Base-by-base conservation (phyloP, 2,888 invertebrate genomes). In the Parnassius mnemosyne region DNA sequence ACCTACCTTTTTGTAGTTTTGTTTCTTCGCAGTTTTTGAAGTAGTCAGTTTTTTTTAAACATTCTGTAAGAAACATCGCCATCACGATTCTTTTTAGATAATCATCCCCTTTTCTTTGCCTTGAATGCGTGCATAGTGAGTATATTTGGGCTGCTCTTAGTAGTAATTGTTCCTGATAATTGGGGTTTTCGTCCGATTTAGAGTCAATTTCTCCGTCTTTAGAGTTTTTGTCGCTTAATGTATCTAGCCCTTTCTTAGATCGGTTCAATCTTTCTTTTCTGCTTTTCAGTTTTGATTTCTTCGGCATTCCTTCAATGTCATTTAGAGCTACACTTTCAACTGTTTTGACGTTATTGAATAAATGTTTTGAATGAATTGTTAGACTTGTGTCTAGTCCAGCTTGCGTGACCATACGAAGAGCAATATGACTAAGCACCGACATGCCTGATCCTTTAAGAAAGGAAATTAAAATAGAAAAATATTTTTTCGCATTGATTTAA, bases 391-490 rank as follows among this genome's bases (percentile, higher is more conserved):
- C 79, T 0, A 93, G 77, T 0, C 92, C 92, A 0, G 93, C 92
- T 77, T 96, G 95, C 0, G 96, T 96, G n/a, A 96, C 92, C 85
- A 96, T 94, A 57, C 96, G 90, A 42, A 97, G 78, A 0, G 96
- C 95, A 53, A 96, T 92, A 74, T 94, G 94, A 68, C 95, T 95
- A 3, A 97, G 87, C 56, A 96, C 92, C 60, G 96, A 96, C 95
- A 97, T 96, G 1, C 97, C 96, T 0, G 95, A 95, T 9, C 94
- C 94, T 61, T 34, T 41, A 47, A 61, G 2, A 53, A 54, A 68
- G 65, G 25, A 50, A 56, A 42, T 54, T 11, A 13, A 43, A 42
- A 41, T 49, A 1, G 34, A 34, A 34, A 34, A 34, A 7, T 7
- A 7, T 34, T 34, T 34, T 34, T 34, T 7, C 34, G 34, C 7